phyloP scores from a whole-genome alignment of 1,140 invertebrate genomes.

The Limonius californicus region DNA sequence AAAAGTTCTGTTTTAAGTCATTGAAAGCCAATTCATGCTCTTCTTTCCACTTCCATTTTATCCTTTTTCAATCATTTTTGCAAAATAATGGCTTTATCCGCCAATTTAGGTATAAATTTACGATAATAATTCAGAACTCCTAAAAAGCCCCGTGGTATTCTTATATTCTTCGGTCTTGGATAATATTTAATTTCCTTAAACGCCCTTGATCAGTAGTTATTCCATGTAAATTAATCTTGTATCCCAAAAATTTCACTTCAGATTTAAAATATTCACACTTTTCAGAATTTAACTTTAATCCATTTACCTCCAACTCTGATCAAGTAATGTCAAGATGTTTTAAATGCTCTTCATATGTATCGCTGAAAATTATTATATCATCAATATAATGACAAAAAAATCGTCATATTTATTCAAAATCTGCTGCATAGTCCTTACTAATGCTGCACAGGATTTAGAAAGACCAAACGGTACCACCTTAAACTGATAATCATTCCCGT shows the following conservation, averaged over 20 bases:
- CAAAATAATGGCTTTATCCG: background rate
- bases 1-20: no score
- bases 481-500: background rate
- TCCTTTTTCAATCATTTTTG: background rate
- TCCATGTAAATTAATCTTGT: background rate
- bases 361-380: background rate
- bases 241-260: background rate
- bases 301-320: background rate
- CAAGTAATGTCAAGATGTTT: background rate
- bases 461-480: background rate
- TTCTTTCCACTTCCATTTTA: background rate
- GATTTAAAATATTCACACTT: background rate
- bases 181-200: constrained; percentile 16
- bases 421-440: background rate
- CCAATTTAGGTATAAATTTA: background rate
- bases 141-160: constrained; percentile 6
- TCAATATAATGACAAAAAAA: background rate
- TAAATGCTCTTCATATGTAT: background rate
- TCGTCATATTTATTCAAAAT: background rate
- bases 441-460: background rate
- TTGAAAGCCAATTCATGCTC: no score
- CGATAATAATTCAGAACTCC: constrained; percentile 9
- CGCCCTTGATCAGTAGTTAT: background rate
- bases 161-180: constrained; percentile 15
- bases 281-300: background rate